Base-by-base conservation (phyloP, 2,113 vertebrate species). In the Gallinago undulata region DNA sequence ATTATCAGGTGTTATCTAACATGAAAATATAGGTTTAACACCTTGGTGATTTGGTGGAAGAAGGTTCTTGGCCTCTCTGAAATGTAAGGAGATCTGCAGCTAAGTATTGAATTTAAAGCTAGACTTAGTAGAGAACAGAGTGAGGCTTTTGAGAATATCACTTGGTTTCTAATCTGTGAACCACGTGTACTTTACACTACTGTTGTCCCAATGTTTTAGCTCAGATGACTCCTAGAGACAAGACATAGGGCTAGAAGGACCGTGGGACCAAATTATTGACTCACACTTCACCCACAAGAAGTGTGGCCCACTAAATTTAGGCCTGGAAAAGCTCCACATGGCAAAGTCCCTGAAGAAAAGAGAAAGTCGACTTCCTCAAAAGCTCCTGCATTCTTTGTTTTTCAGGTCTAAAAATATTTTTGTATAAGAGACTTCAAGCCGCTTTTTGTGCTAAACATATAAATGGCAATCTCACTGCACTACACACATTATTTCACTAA, bases 391-490 rank as follows among this genome's bases (percentile, higher is more conserved):
- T 64, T 81, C 73, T 93, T 93, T 78, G 64, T 51, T 92, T 92
- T 84, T 76, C 50, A n/a, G 35, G 13, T 47, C 84, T 90, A 88
- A 94, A 92, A 94, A 92, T 92, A 79, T 41, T 76, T 96, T 62
- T 43, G 33, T 57, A 21, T 69, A 31, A 80, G 55, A 89, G 77
- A 84, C 31, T 82, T 96, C 89, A 89, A 94, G 66, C 45, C 0
- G 18, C 2, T 87, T 96, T 68, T 68, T 86, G 68, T 90, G 60
- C 90, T 96, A 89, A 95, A 84, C 84, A 91, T 31, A 96, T 57
- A 91, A 92, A 84, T 84, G 86, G 86, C 95, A 96, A 93, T 94
- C 81, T 94, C 90, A 33, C 57, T 57, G 69, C 63, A n/a, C 84
- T 78, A 73, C 81, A 69, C 48, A 84, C 25, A 39, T 84, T 94